A percentile compares a stretch with the other conserved stretches of the same genome.
Conservation (phyloP, 2,888 invertebrate species). For the Drepana falcataria region DNA sequence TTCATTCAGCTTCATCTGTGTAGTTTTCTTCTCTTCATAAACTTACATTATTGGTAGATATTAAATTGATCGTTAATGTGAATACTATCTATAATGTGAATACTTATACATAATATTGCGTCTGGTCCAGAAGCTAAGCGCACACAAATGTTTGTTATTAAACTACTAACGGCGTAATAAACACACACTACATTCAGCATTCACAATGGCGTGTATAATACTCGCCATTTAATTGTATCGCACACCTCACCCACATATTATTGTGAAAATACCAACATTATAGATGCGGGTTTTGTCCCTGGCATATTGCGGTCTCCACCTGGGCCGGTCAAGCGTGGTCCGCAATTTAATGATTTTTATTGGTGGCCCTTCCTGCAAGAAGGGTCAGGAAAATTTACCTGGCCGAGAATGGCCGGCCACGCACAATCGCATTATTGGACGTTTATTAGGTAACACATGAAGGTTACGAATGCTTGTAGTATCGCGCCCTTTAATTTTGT, state of each 20-base stretch:
- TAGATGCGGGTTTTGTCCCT: conserved; percentile 34
- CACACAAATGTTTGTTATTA: neutral
- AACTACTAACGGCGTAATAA: neutral
- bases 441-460: conserved; percentile 55
- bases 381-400: conserved; percentile 58
- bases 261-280: conserved; percentile 33
- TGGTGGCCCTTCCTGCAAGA: conserved; percentile 45
- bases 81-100: too few relatives aligned
- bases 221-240: conserved; percentile 1
- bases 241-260: conserved; percentile 4
- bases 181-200: neutral
- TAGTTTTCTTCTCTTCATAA: too few relatives aligned
- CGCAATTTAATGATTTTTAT: conserved; percentile 69
- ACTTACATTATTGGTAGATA: too few relatives aligned
- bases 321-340: conserved; percentile 40
- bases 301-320: conserved; percentile 47
- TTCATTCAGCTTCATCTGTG: too few relatives aligned
- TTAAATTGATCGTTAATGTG: too few relatives aligned
- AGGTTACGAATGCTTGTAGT: conserved; percentile 37
- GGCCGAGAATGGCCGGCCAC: conserved; percentile 38
- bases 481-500: conserved; percentile 37
- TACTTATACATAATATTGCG: too few relatives aligned
- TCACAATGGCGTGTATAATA: neutral
- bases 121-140: neutral
- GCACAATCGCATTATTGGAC: conserved; percentile 59